Conservation (phyloP, 2,797 vertebrate genomes). For the Urophycis tenuis region DNA sequence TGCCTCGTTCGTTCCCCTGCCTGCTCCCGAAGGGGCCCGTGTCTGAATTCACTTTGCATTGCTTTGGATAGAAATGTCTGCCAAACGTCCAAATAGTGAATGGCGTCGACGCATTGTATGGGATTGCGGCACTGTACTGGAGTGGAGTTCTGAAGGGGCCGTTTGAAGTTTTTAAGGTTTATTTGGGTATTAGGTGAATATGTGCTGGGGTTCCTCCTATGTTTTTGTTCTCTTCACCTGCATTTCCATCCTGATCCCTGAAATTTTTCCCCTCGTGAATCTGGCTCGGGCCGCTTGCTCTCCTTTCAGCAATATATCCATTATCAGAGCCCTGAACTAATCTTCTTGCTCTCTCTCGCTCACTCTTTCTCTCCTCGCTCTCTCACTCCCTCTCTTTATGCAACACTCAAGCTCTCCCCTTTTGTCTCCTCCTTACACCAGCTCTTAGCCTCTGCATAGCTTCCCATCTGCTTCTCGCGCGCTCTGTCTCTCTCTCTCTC, state of each 20-base stretch:
- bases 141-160: not conserved
- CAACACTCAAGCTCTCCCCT: slow-evolving; percentile 4
- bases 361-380: slow-evolving; percentile 21
- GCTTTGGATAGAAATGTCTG: not conserved
- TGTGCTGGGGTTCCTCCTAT: not conserved
- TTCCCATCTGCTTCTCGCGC: not conserved
- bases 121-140: not conserved
- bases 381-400: not conserved
- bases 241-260: slow-evolving; percentile 22
- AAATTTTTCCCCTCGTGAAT: slow-evolving; percentile 16
- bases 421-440: no score
- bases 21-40: not conserved
- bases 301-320: slow-evolving; percentile 50
- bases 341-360: slow-evolving; percentile 30
- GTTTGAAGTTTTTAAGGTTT: not conserved
- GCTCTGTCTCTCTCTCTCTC: not conserved
- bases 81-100: not conserved
- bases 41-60: not conserved
- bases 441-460: slow-evolving; percentile 2
- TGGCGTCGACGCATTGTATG: not conserved
- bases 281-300: slow-evolving; percentile 45
- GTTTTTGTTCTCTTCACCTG: slow-evolving; percentile 28
- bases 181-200: not conserved
- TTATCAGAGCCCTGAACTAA: slow-evolving; percentile 54
- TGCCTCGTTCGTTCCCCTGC: not conserved